Base-by-base conservation (phyloP, 2,113 vertebrate species). In the Pao palembangensis region DNA sequence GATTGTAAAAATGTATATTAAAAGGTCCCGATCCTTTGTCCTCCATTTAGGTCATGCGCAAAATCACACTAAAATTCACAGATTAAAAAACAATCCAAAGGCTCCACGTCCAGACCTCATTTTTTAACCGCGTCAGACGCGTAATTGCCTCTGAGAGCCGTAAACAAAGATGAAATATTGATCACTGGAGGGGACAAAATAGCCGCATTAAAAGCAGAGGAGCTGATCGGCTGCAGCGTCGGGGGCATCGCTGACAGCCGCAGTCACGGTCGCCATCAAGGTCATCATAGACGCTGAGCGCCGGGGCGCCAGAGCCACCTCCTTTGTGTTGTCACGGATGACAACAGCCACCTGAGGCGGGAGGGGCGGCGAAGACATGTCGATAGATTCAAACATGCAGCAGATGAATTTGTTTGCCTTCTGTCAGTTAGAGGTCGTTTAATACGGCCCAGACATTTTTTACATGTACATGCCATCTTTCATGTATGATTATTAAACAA, bases 141-240 rank as follows among this genome's bases (percentile, higher is more conserved):
- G 31, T 49, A 63, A 52, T 38, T 51, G 66, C 56, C 16, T 53
- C 66, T 31, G 46, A 54, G 64, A 69, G 25, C 3, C 6, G 43
- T 44, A 66, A 79, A 80, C 61, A 61, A 56, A 64, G 46, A 79
- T 79, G 61, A 66, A 86, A 75, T 80, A 84, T 79, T 85, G 79
- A 82, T 83, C 70, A 61, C 55, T 43, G 46, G 52, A 54, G n/a
- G 55, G 47, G 58, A 57, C 50, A 21, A 17, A 62, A 58, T 52
- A 69, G 73, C 6, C 16, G n/a, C 47, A 19, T 11, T 18, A 66
- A n/a, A 48, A 18, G 47, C 18, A 19, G 2, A 21, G 47, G 44
- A 66, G 61, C 43, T 55, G 71, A 60, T 70, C 1, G 56, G 65
- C 14, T 25, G 59, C 64, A 54, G 64, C 28, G 42, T 77, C 68